Evolutionary conservation across 2,797 vertebrate genomes (phyloP), one percentile per base, ranked within the genome.

Genomic region (Oceanodroma leucorhoa): DNA sequence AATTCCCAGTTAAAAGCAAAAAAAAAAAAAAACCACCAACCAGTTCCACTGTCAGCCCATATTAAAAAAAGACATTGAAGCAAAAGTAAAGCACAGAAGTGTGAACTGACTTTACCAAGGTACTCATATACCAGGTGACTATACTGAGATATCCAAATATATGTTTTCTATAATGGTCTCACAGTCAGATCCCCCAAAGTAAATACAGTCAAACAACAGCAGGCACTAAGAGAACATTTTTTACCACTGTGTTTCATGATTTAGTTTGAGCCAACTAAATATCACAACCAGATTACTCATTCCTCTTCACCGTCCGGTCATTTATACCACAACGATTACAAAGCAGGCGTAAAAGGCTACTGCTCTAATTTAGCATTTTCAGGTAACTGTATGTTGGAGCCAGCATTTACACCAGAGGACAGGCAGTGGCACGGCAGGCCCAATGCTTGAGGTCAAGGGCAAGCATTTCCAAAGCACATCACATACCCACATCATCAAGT

Each of bases 231-330:
- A 65, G n/a, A 72, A 26, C 15, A 5, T 27, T 20, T 61, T 48
- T 61, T 65, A 69, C 5, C 34, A 7, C 5, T 5, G n/a, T 27
- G 9, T 51, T 73, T 67, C 62, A 77, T 1, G 3, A 57, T 60
- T 40, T 12, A 21, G 8, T 32, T 43, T 18, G 46, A 85, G 55
- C 22, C 75, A 91, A 50, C 67, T 40, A 36, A 66, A 23, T 34
- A 76, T 8, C 58, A 36, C 23, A 30, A 20, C 13, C 66, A 57
- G 34, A 61, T 62, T 27, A 78, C 5, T 27, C 30, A 40, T 50
- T 83, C 30, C n/a, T 65, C 51, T 22, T 45, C 4, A 0, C 3
- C 8, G 3, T 26, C 38, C 0, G 0, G 62, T 40, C 54, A 12
- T 29, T 84, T 43, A 46, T 5, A 40, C 34, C 1, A 3, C 77